Evolutionary conservation across 2,797 vertebrate species (phyloP).

Genomic region (Telmatherina bonti): DNA sequence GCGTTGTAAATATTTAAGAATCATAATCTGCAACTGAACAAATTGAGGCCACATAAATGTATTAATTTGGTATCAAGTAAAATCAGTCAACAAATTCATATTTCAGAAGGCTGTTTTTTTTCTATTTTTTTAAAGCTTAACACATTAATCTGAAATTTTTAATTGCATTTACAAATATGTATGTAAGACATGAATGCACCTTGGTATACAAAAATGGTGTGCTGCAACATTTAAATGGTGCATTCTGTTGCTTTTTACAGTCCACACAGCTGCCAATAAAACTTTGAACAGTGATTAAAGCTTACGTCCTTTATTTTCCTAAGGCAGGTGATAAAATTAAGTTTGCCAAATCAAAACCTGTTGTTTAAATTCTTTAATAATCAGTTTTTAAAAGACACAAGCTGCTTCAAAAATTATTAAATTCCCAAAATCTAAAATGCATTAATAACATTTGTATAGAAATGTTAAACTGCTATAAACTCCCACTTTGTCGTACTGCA

Average conservation of each 20-base stretch:
- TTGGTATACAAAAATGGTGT: neutral
- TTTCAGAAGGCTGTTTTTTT: neutral
- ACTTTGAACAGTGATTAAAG: too few relatives aligned
- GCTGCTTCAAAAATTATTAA: neutral
- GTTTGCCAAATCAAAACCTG: too few relatives aligned
- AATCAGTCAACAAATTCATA: neutral
- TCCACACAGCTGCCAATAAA: neutral
- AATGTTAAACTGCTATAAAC: neutral
- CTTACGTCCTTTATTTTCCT: neutral
- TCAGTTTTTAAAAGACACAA: neutral
- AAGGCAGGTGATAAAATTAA: neutral
- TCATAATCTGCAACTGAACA: neutral
- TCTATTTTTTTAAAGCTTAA: neutral
- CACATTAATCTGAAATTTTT: too few relatives aligned
- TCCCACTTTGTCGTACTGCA: neutral
- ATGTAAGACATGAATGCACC: neutral
- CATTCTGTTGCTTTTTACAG: neutral
- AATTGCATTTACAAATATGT: neutral
- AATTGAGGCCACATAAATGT: neutral
- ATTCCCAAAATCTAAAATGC: neutral
- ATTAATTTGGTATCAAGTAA: too few relatives aligned
- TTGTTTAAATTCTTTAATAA: neutral
- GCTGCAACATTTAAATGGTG: too few relatives aligned
- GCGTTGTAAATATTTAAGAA: neutral
- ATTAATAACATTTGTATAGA: neutral